A percentile compares a stretch with the other conserved stretches of the same genome.
phyloP scores from a whole-genome alignment of 1,140 invertebrate species.

The Drosophila ercepeae region DNA sequence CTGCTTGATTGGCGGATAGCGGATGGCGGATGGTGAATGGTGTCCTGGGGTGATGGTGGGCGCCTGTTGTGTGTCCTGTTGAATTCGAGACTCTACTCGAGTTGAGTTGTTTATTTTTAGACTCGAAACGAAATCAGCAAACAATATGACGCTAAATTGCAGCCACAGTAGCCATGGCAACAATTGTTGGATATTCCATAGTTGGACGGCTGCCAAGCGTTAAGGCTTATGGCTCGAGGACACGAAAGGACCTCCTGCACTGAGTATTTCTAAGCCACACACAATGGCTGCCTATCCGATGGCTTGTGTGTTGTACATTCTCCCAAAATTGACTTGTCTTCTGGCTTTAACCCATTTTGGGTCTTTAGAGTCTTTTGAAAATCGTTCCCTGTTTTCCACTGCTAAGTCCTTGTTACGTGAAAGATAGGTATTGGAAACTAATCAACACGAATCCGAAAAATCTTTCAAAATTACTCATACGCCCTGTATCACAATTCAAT shows the following conservation, averaged over 20 bases:
- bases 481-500: background rate
- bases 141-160: constrained; percentile 77
- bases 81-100: constrained; percentile 7
- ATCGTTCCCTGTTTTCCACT: background rate
- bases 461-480: background rate
- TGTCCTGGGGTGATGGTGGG: constrained; percentile 1
- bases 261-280: constrained; percentile 10
- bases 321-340: constrained; percentile 35
- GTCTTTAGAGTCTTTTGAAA: background rate
- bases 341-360: background rate
- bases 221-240: constrained; percentile 28
- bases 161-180: constrained; percentile 56
- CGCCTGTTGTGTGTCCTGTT: constrained; percentile 23
- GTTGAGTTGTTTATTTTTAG: constrained; percentile 63
- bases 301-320: constrained; percentile 17
- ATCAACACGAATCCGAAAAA: background rate
- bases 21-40: background rate
- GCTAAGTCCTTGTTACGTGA: too few species aligned
- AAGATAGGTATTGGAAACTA: background rate
- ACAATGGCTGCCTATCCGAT: constrained; percentile 2
- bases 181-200: constrained; percentile 47
- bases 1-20: constrained; percentile 58
- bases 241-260: constrained; percentile 2
- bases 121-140: constrained; percentile 69
- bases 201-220: constrained; percentile 68